These are phyloP conservation scores for Malurus leucopterus DNA, from an alignment of 2,797 vertebrate genomes.

Conservation along the genomic window DNA sequence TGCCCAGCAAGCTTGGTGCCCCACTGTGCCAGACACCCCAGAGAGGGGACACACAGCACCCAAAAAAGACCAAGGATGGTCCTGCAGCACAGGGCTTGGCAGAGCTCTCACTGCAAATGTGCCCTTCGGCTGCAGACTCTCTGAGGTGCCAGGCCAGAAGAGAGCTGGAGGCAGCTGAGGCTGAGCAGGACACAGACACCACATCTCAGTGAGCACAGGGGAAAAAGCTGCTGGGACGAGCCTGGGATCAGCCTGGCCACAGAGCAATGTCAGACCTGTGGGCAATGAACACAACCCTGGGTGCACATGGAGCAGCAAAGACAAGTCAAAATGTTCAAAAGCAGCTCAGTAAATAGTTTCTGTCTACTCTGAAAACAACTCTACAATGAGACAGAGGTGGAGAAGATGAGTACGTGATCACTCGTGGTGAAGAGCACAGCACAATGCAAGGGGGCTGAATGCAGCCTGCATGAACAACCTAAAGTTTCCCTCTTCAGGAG, in stretches of 20 bases:
- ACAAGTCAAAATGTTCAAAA: neutral
- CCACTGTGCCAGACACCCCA: neutral
- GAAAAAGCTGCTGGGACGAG: neutral
- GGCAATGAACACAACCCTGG: neutral
- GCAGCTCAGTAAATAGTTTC: neutral
- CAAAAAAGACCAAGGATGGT: neutral
- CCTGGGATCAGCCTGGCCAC: neutral
- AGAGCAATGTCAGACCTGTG: neutral
- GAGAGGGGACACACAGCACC: neutral
- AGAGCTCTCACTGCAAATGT: neutral
- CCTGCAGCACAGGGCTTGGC: neutral
- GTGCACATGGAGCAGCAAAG: neutral
- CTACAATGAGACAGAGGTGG: neutral
- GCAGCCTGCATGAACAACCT: neutral
- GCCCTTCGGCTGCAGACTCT: neutral
- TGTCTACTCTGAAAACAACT: neutral
- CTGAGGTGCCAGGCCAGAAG: neutral
- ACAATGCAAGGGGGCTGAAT: neutral
- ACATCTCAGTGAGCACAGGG: fast-evolving
- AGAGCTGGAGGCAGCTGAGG: neutral
- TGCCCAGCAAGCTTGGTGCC: neutral
- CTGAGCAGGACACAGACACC: neutral
- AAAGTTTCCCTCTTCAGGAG: neutral
- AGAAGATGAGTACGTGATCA: neutral
- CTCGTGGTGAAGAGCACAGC: neutral